Evolutionary conservation across 2,888 invertebrate species (phyloP).

Genomic region (Meliscaeva auricollis): DNA sequence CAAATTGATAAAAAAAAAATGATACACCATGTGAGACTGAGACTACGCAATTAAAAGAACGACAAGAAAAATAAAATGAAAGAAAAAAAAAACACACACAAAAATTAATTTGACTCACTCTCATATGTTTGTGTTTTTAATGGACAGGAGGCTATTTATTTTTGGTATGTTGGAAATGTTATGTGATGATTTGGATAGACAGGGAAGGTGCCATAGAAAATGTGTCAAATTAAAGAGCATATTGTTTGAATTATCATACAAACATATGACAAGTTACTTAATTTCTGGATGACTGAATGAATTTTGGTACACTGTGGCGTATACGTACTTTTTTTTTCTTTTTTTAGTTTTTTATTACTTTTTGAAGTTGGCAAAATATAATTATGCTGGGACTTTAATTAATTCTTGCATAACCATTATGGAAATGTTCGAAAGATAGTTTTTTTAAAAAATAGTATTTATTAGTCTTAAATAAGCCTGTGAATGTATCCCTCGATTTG

Average conservation of each 20-base stretch:
- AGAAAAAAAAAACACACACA: neutral
- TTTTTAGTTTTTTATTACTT: conserved; percentile 38
- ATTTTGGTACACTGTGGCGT: conserved; percentile 33
- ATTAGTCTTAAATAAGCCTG: too few relatives aligned
- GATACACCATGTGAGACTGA: conserved; percentile 6
- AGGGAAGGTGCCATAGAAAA: conserved; percentile 25
- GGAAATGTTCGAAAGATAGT: too few relatives aligned
- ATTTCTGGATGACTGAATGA: conserved; percentile 9
- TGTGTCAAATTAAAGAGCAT: conserved; percentile 29
- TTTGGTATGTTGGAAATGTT: conserved; percentile 38
- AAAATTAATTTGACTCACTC: conserved; percentile 27
- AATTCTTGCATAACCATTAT: too few relatives aligned
- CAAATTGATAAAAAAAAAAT: conserved; percentile 10
- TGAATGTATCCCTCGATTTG: too few relatives aligned
- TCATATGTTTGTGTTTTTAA: conserved; percentile 26
- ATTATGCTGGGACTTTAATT: too few relatives aligned
- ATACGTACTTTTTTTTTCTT: conserved; percentile 44
- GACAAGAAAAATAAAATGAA: neutral
- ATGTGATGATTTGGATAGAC: conserved; percentile 46
- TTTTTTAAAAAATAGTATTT: too few relatives aligned
- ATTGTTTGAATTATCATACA: conserved; percentile 32
- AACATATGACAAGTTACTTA: conserved; percentile 19
- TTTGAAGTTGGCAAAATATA: too few relatives aligned
- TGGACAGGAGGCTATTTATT: conserved; percentile 39
- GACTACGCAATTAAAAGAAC: neutral